Base-by-base conservation (phyloP, 2,797 vertebrate genomes). In the Acrossocheilus wenchowensis region DNA sequence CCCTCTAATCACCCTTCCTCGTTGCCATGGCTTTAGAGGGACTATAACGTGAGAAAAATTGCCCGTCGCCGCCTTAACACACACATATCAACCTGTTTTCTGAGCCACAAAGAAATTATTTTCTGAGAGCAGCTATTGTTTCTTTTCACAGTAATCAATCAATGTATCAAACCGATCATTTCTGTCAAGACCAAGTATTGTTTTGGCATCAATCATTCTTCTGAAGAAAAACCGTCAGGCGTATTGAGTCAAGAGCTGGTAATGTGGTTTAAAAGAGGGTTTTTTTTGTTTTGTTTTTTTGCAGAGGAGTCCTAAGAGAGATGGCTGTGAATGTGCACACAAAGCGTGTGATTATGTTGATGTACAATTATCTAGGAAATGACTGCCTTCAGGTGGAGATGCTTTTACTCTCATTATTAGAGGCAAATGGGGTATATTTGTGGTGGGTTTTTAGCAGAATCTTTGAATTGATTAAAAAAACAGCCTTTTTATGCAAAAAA, bases 1-100 rank as follows among this genome's bases (percentile, higher is more conserved):
- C 74, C 85, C 66, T 82, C 66, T 88, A 89, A 90, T 89, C 86
- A 85, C 64, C 72, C 48, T 80, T 87, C 75, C 78, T 57, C 78
- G 88, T 91, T 90, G 90, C 89, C 83, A 84, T 72, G 87, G 84
- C 64, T 78, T 86, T 86, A 74, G 9, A 34, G 4, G 23, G 41
- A 50, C 69, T 57, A 30, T 30, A 30, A 48, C 17, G 2, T 12
- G 26, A 86, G 52, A 74, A 11, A 62, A 64, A 39, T 64, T 60
- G 50, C 7, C 64, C 50, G 8, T 71, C 50, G 26, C 68, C 2
- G 4, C 15, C 54, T 81, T 74, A 64, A 81, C 68, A 86, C 52
- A n/a, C 19, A 14, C 69, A 72, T 81, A 26, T 81, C 9, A 50
- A 64, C 34, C 43, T 68, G 43, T 34, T 73, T 62, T 50, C 23